Conservation (phyloP, 23 tunicate species). For the Ciona savignyi region DNA sequence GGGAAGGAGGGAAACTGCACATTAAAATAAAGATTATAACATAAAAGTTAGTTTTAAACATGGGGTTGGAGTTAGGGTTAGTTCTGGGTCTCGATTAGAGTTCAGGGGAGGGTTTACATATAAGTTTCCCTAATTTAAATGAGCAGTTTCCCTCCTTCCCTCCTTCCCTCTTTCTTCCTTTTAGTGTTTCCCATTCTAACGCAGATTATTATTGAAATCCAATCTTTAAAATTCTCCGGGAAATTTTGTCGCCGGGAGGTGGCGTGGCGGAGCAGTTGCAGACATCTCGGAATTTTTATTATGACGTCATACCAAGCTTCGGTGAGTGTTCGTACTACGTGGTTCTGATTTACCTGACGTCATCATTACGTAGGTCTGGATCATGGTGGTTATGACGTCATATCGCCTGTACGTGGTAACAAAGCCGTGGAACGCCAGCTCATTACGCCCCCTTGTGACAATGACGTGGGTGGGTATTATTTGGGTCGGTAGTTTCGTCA, state of each 20-base stretch:
- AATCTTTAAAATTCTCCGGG: conserved; percentile 10
- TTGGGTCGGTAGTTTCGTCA: conserved; percentile 20
- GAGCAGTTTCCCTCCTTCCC: too few relatives aligned
- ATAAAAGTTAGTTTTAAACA: too few relatives aligned
- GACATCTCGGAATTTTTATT: conserved; percentile 28
- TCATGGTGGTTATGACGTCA: conserved; percentile 32
- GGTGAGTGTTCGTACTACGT: conserved; percentile 10
- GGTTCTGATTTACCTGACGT: not conserved
- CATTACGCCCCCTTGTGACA: not conserved
- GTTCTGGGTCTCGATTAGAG: too few relatives aligned
- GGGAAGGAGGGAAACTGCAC: too few relatives aligned
- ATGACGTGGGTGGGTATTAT: conserved; percentile 1
- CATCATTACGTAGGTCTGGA: conserved; percentile 12
- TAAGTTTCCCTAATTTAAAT: too few relatives aligned
- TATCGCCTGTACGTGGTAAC: conserved; percentile 44
- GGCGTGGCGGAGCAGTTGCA: conserved; percentile 55
- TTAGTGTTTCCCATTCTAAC: not conserved
- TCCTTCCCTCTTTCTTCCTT: not conserved
- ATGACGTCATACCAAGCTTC: conserved; percentile 42
- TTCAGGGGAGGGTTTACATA: too few relatives aligned
- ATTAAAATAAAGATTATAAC: too few relatives aligned
- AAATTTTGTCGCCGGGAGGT: conserved; percentile 28
- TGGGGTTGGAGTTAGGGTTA: too few relatives aligned
- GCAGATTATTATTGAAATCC: not conserved
- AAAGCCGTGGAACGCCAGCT: conserved; percentile 27